phyloP scores from a whole-genome alignment of 92 coral and sea anemone genomes.

The Plumapathes pennacea region DNA sequence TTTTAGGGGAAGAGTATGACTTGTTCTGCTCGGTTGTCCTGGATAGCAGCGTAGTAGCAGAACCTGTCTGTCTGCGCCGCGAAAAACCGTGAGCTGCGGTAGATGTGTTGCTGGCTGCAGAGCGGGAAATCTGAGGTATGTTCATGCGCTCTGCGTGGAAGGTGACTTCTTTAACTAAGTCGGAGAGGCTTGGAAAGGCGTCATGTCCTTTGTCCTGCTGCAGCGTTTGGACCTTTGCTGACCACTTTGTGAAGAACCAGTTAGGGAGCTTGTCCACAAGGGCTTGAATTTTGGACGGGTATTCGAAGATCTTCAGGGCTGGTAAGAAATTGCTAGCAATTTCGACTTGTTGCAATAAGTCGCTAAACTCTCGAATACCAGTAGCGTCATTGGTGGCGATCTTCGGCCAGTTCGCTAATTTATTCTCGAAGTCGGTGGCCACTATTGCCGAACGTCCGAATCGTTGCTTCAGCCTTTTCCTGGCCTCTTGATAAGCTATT shows the following conservation, averaged over 20 bases:
- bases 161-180: conserved; percentile 38
- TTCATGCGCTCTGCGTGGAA: conserved; percentile 55
- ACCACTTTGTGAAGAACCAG: conserved; percentile 59
- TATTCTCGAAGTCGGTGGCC: conserved; percentile 56
- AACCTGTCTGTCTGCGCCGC: too few relatives aligned
- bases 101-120: too few relatives aligned
- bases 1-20: too few relatives aligned
- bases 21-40: too few relatives aligned
- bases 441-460: conserved; percentile 58
- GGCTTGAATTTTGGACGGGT: conserved; percentile 40
- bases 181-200: conserved; percentile 45
- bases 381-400: conserved; percentile 41
- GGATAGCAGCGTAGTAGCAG: too few relatives aligned
- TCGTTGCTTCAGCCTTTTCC: conserved; percentile 38
- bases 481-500: conserved; percentile 38
- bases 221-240: conserved; percentile 36
- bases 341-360: conserved; percentile 55
- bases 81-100: too few relatives aligned
- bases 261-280: conserved; percentile 42
- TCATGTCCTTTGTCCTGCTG: conserved; percentile 32
- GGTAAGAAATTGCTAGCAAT: conserved; percentile 35
- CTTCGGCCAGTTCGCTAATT: conserved; percentile 57
- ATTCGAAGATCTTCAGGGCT: conserved; percentile 46
- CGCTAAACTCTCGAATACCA: conserved; percentile 45
- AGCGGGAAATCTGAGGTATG: conserved; percentile 20